phyloP scores from a whole-genome alignment of 2,888 invertebrate species.

The Euzetes globulus region DNA sequence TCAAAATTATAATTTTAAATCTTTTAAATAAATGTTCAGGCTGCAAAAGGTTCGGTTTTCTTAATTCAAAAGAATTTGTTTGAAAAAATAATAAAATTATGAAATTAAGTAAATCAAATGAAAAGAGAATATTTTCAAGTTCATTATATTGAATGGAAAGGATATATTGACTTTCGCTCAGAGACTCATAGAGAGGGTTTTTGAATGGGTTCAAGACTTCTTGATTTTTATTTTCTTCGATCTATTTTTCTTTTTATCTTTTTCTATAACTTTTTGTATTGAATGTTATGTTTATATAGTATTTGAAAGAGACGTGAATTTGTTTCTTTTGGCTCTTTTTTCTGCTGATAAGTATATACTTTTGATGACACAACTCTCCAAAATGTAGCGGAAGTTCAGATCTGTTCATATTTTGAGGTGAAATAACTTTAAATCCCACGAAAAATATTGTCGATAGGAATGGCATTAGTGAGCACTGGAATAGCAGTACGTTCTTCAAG shows the following conservation, averaged over 20 bases:
- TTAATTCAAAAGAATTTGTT: too few relatives aligned
- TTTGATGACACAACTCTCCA: constrained; percentile 4
- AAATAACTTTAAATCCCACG: not conserved
- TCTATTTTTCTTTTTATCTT: not conserved
- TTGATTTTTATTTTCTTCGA: constrained; percentile 6
- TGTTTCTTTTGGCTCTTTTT: constrained; percentile 18
- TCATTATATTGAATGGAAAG: too few relatives aligned
- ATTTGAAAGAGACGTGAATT: not conserved
- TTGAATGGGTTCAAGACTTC: not conserved
- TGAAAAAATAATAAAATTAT: too few relatives aligned
- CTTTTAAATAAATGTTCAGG: too few relatives aligned
- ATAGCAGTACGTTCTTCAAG: constrained; percentile 11
- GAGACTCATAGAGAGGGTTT: too few relatives aligned
- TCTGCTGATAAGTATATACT: constrained; percentile 24
- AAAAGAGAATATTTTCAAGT: too few relatives aligned
- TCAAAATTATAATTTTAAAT: too few relatives aligned
- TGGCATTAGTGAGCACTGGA: not conserved
- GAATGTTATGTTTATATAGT: constrained; percentile 6
- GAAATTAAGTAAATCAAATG: too few relatives aligned
- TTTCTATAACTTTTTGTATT: not conserved
- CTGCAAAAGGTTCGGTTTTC: too few relatives aligned
- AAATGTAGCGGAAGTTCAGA: constrained; percentile 28
- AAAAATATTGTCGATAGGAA: constrained; percentile 20
- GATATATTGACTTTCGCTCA: too few relatives aligned
- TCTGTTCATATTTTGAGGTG: not conserved